Evolutionary conservation across 2,888 invertebrate species (phyloP), one percentile per base, ranked within the genome.

Genomic region (Drosophila hamatofila): DNA sequence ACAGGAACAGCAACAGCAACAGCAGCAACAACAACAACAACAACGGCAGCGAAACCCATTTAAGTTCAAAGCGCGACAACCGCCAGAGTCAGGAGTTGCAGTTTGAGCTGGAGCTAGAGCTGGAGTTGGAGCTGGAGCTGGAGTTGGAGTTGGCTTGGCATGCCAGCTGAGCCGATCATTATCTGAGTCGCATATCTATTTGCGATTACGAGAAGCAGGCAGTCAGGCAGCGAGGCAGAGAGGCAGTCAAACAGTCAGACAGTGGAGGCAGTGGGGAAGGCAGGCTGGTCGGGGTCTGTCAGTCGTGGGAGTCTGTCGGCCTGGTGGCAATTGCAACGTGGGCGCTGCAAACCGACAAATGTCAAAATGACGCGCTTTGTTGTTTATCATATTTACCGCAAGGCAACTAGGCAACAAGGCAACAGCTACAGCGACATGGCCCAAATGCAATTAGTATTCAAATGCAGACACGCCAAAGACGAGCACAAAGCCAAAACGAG

Each of bases 281-380:
- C 42, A 11, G 61, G 30, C 59, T 46, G 62, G 61, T 44, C 67
- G 71, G 25, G 51, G 30, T 61, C 66, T 67, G 80, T 77, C 81
- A 61, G 49, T 87, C 88, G 90, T 88, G 85, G 88, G 85, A 84
- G 88, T 88, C 71, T 33, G 66, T 83, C 86, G 63, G 71, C 67
- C 66, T 81, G 86, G 75, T 86, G 75, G 72, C 84, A 51, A 49
- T 62, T 37, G 52, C 72, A 72, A 79, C 72, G 84, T 84, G 89
- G 89, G 89, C 84, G 88, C 83, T 81, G 86, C 71, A 78, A 79
- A 68, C 84, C 89, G 83, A 71, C 87, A 87, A 87, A 90, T 87
- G 89, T 87, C 90, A 87, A 90, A 89, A 78, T 87, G 90, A 89
- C 75, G 90, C 88, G 90, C 90, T 90, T 87, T 87, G 87, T 87